Evolutionary conservation across 2,888 invertebrate genomes (phyloP).

Genomic region (Neria commutata): DNA sequence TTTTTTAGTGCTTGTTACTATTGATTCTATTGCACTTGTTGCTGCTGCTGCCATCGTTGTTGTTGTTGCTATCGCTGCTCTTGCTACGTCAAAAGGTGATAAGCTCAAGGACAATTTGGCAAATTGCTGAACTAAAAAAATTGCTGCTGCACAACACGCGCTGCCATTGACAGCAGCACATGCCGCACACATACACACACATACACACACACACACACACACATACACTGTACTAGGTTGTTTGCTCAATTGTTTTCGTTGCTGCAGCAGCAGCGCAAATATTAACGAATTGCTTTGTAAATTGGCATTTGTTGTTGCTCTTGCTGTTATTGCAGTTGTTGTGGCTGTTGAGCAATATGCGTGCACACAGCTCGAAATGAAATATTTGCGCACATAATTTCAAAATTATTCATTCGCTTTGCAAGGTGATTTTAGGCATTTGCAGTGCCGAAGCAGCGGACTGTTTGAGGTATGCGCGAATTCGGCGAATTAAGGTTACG

Average conservation of each 20-base stretch:
- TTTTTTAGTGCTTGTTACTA: too few species aligned
- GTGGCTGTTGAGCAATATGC: background rate
- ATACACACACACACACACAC: background rate
- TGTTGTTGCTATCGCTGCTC: background rate
- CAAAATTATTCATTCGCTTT: too few species aligned
- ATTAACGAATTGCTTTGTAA: too few species aligned
- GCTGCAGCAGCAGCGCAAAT: too few species aligned
- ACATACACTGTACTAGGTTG: background rate
- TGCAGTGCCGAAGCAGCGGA: too few species aligned
- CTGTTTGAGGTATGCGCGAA: too few species aligned
- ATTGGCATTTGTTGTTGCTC: background rate
- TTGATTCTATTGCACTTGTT: background rate
- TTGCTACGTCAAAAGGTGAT: background rate
- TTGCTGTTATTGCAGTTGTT: constrained; percentile 1
- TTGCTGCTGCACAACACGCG: background rate
- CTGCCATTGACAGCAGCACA: too few species aligned
- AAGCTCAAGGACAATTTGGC: background rate
- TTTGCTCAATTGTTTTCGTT: too few species aligned
- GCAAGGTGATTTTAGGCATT: too few species aligned
- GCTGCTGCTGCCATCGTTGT: background rate
- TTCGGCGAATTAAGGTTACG: too few species aligned
- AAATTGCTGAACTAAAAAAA: background rate
- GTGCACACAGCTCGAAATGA: background rate
- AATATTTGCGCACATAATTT: too few species aligned
- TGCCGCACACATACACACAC: background rate